A percentile compares a stretch with the other conserved stretches of the same genome.
These are phyloP conservation scores for Cryptotis parvus DNA, from an alignment of 2,113 vertebrate genomes.

Conservation along the genomic window DNA sequence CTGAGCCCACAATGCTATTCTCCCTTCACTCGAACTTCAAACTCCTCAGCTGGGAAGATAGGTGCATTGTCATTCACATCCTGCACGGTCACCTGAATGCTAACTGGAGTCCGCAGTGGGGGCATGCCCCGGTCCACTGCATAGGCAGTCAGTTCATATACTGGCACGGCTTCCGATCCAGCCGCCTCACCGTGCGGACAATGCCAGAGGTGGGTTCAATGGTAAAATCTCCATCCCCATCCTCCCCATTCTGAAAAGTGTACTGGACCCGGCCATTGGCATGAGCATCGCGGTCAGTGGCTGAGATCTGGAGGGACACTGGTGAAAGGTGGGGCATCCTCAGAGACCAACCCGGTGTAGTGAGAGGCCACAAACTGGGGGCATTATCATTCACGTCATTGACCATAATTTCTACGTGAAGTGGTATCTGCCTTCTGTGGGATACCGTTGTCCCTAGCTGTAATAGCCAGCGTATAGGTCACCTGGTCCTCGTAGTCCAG, in stretches of 20 bases:
- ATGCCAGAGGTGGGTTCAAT: constrained; percentile 99
- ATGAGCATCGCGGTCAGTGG: constrained; percentile 96
- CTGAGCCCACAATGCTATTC: constrained; percentile 97
- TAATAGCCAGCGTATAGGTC: constrained; percentile 97
- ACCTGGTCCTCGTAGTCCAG: constrained; percentile 99
- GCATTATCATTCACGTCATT: constrained; percentile 99
- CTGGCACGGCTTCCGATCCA: constrained; percentile 94
- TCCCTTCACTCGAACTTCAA: constrained; percentile 98
- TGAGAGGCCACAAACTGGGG: constrained; percentile 94
- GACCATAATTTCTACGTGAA: constrained; percentile 98
- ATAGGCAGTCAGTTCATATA: constrained; percentile 96
- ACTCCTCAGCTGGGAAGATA: constrained; percentile 96
- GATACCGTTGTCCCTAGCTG: constrained; percentile 98
- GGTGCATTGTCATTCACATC: constrained; percentile 99
- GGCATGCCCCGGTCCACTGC: constrained; percentile 97
- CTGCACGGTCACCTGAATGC: constrained; percentile 95
- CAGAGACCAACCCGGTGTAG: constrained; percentile 96
- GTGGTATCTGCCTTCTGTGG: constrained; percentile 99
- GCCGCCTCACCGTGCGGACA: constrained; percentile 93
- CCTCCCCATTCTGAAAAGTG: constrained; percentile 98
- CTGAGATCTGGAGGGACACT: constrained; percentile 98
- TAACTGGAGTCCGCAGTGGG: constrained; percentile 94
- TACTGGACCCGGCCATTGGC: constrained; percentile 97
- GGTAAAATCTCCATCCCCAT: constrained; percentile 98
- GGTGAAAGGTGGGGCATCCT: constrained; percentile 97